Base-by-base conservation (phyloP, 1,140 invertebrate species). In the Hylyphantes graminicola region DNA sequence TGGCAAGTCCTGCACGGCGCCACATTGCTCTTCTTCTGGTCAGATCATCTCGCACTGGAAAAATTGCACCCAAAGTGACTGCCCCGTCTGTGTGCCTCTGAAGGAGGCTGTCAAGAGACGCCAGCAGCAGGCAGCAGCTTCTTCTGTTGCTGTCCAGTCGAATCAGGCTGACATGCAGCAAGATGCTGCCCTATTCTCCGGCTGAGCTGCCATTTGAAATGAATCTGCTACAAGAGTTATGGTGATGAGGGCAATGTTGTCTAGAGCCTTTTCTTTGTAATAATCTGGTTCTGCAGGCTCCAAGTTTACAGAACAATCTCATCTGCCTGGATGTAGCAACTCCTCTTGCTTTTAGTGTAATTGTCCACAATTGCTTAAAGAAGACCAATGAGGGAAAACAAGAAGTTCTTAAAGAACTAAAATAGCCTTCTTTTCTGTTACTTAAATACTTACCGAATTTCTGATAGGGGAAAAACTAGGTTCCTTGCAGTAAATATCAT, bases 31-130 rank as follows among this genome's bases (percentile, higher is more conserved):
- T 78, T 99, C 98, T 35, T 99, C 98, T 0, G 91, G 97, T 85
- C 98, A 99, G 91, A 99, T 99, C 55, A 98, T 99, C 81, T 95
- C 95, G 85, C 98, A 99, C 90, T 99, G 98, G 97, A 99, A 98
- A 90, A 97, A 98, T 89, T 99, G 98, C 90, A 93, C 93, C 19
- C 93, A 96, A 85, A 93, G 92, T 87, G 98, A 99, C 90, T 99
- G 98, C 92, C 97, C 97, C 35, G 97, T 99, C 12, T 99, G 98
- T 92, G 93, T 97, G 87, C 98, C 98, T 3, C 92, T 99, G 50
- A 99, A 99, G 88, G 95, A 97, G 91, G 96, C 95, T 48, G 95
- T 97, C 87, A 95, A 95, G 88, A 94, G 93, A 88, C 92, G 93
- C 90, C 92, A 87, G 68, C 48, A 87, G 55, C 86, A 87, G 75